Base-by-base conservation (phyloP, 2,888 invertebrate species). In the Xylota sylvarum region DNA sequence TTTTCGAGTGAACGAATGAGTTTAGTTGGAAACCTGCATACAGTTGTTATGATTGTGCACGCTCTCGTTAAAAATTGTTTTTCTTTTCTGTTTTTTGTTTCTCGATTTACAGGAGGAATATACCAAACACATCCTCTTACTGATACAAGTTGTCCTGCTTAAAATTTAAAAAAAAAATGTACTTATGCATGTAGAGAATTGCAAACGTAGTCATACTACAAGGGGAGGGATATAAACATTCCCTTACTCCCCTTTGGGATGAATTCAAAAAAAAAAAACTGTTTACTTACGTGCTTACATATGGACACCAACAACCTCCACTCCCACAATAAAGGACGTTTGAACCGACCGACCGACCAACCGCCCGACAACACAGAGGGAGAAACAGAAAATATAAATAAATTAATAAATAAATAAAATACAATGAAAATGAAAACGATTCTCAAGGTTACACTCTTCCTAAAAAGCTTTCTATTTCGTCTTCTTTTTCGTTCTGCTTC, bases 381-480 rank as follows among this genome's bases (percentile, higher is more conserved):
- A 12, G 46, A 23, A 43, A 32, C 37, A 37, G 2, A 46, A 46
- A 70, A 58, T n/a, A 67, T 37, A 77, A 58, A 76, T 48, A 69
- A 40, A 60, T 52, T 55, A 67, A 67, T 67, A 67, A 65, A 76
- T 67, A 77, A 77, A 77, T 77, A 60, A 69, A 77, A 62, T 70
- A 70, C 62, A 78, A 78, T 78, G 62, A 70, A 78, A 78, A 78
- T 70, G 78, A 78, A 78, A 78, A 78, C 62, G 69, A 70, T 43
- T 78, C 77, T 78, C 78, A 78, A 78, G 78, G 78, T 78, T 78
- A 78, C 60, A 43, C 52, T 70, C 58, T 70, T 62, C 12, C 43
- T 60, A 23, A 62, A 69, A 78, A 78, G 69, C 69, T 69, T 50
- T 69, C 30, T 52, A 23, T 52, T 35, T 12, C 37, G 50, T 10